Evolutionary conservation across 2,888 invertebrate genomes (phyloP).

Genomic region (Dioctria rufipes): DNA sequence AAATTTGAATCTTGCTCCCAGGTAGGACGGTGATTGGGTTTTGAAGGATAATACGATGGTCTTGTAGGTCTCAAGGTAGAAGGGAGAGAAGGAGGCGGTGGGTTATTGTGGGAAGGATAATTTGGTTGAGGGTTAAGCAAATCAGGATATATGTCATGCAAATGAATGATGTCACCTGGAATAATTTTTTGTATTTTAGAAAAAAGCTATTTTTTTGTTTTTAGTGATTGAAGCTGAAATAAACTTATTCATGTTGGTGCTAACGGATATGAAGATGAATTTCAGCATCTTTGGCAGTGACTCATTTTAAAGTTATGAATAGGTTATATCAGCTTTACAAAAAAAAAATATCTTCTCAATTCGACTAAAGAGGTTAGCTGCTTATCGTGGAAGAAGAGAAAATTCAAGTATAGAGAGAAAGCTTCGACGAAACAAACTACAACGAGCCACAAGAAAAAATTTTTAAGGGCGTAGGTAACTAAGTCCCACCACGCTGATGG

Average conservation of each 20-base stretch:
- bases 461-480: too few relatives aligned
- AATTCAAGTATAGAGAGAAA: too few relatives aligned
- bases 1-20: slow-evolving; percentile 70
- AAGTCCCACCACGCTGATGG: too few relatives aligned
- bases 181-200: slow-evolving; percentile 51
- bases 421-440: too few relatives aligned
- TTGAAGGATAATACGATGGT: slow-evolving; percentile 31
- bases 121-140: slow-evolving; percentile 55
- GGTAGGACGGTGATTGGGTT: slow-evolving; percentile 52
- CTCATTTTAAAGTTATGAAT: too few relatives aligned
- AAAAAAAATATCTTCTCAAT: too few relatives aligned
- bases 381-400: too few relatives aligned
- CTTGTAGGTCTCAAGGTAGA: slow-evolving; percentile 62
- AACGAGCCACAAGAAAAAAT: too few relatives aligned
- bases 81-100: slow-evolving; percentile 66
- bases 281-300: too few relatives aligned
- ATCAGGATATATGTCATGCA: slow-evolving; percentile 71
- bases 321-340: too few relatives aligned
- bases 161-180: slow-evolving; percentile 72
- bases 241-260: background rate
- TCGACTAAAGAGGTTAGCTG: too few relatives aligned
- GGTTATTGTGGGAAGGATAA: slow-evolving; percentile 3
- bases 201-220: background rate
- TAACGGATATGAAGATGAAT: too few relatives aligned
- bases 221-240: background rate